These are phyloP conservation scores for Ostrea denselamellosa DNA, from an alignment of 1,140 invertebrate species.

Conservation along the genomic window DNA sequence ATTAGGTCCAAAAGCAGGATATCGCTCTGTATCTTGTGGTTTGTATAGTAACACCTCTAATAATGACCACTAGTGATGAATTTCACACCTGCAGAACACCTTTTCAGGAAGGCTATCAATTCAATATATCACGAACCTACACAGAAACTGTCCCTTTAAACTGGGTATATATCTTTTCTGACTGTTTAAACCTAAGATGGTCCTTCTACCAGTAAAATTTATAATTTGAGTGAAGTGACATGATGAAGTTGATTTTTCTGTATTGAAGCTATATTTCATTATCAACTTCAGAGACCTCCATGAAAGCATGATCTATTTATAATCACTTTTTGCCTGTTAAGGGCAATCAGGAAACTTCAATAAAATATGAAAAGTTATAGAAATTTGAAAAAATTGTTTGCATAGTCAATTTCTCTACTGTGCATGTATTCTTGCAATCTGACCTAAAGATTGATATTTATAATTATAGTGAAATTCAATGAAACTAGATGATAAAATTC, in stretches of 20 bases:
- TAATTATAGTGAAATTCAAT: no score
- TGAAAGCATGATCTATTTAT: no score
- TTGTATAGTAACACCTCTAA: not conserved
- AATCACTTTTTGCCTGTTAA: no score
- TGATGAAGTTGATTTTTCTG: not conserved
- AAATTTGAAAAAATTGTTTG: no score
- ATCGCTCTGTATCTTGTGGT: not conserved
- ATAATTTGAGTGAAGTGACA: not conserved
- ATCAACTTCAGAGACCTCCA: not conserved
- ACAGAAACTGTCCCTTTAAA: constrained; percentile 2
- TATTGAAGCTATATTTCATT: constrained; percentile 2
- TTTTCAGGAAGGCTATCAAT: not conserved
- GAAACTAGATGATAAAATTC: no score
- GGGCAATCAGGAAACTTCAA: no score
- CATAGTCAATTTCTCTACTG: no score
- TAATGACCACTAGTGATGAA: not conserved
- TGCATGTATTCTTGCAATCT: no score
- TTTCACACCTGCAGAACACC: not conserved
- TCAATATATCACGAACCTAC: not conserved
- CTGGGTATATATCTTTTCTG: not conserved
- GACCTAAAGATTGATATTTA: no score
- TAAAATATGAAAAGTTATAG: no score
- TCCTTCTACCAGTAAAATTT: not conserved
- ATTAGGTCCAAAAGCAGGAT: not conserved
- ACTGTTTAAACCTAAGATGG: constrained; percentile 3